phyloP scores from a whole-genome alignment of 64 coral and sea anemone species.

The Orbicella faveolata region DNA sequence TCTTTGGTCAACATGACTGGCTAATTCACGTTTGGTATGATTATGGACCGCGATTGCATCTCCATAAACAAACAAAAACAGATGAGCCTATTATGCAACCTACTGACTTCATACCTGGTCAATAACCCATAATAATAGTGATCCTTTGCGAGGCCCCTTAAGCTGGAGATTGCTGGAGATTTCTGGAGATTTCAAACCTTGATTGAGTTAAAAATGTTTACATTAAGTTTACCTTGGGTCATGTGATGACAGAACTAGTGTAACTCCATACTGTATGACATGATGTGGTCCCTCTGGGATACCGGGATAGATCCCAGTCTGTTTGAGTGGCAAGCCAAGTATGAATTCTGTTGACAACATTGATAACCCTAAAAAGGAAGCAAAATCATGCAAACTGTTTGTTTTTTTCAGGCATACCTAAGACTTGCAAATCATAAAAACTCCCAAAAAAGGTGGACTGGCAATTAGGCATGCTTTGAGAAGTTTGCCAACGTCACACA shows the following conservation, averaged over 20 bases:
- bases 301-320: conserved; percentile 77
- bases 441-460: no score
- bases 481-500: no score
- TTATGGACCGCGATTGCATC: no score
- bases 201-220: not conserved
- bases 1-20: no score
- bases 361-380: not conserved
- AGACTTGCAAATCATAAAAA: not conserved
- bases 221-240: conserved; percentile 44
- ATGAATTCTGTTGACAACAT: conserved; percentile 68
- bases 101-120: no score
- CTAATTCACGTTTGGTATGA: no score
- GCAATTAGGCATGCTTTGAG: no score
- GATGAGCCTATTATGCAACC: no score
- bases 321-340: conserved; percentile 78
- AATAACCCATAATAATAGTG: no score
- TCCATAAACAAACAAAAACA: no score
- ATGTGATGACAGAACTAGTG: conserved; percentile 70
- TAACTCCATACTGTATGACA: conserved; percentile 77
- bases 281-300: conserved; percentile 50
- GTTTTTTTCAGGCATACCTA: not conserved
- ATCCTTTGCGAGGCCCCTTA: no score
- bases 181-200: not conserved
- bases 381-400: not conserved
- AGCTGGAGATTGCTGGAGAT: no score